Evolutionary conservation across 2,797 vertebrate species (phyloP).

Genomic region (Rhinogobio ventralis): DNA sequence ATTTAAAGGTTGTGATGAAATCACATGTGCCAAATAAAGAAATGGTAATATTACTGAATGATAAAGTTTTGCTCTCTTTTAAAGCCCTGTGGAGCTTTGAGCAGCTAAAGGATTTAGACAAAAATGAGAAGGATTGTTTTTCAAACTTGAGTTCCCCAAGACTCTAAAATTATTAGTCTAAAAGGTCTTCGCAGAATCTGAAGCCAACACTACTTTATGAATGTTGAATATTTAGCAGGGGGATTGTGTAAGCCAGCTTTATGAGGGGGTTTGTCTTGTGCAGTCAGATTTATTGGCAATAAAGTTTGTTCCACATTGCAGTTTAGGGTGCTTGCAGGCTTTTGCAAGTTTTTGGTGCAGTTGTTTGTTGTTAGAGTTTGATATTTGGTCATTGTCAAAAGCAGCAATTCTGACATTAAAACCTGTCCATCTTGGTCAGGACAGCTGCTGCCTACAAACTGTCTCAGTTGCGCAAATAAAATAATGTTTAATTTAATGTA

Average conservation of each 20-base stretch:
- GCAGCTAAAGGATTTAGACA: not conserved
- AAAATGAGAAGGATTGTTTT: conserved; percentile 30
- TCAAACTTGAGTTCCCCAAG: not conserved
- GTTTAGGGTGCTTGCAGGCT: not conserved
- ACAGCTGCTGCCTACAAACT: not conserved
- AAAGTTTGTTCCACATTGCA: not conserved
- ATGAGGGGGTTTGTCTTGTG: conserved; percentile 16
- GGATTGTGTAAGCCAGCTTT: conserved; percentile 2
- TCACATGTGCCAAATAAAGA: not conserved
- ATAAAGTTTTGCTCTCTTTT: conserved; percentile 3
- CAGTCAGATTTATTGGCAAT: not conserved
- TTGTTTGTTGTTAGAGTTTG: not conserved
- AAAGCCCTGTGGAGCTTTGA: not conserved
- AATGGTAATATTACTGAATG: not conserved
- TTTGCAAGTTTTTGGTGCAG: not conserved
- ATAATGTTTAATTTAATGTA: not conserved
- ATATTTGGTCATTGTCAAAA: not conserved
- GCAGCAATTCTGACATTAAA: not conserved
- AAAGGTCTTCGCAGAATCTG: not conserved
- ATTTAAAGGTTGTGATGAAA: not conserved
- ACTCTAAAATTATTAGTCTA: conserved; percentile 12
- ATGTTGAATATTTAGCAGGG: conserved; percentile 22
- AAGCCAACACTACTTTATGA: not conserved
- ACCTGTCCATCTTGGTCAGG: not conserved
- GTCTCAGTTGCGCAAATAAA: not conserved